Evolutionary conservation across 2,888 invertebrate species (phyloP).

Genomic region (Rhodophaea formosa): DNA sequence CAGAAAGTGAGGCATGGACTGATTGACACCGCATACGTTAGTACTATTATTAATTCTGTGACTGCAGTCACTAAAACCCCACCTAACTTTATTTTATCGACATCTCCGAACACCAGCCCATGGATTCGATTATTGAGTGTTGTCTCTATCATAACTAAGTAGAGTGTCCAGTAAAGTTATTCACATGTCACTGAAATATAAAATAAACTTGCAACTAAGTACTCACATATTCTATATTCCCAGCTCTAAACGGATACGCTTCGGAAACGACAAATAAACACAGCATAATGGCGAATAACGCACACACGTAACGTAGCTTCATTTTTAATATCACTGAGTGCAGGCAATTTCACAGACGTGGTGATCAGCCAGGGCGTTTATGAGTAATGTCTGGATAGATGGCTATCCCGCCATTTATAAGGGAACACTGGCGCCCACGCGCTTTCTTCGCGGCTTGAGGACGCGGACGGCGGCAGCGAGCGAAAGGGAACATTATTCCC

Average conservation of each 20-base stretch:
- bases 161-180: too few species aligned
- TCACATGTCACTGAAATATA: too few species aligned
- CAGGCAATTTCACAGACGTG: constrained; percentile 35
- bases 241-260: constrained; percentile 51
- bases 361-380: constrained; percentile 36
- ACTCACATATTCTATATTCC: constrained; percentile 72
- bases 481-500: neutral
- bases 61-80: too few species aligned
- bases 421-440: constrained; percentile 56
- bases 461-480: constrained; percentile 21
- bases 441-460: constrained; percentile 48
- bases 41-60: too few species aligned
- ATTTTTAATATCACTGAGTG: constrained; percentile 33
- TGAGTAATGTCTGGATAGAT: constrained; percentile 49
- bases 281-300: constrained; percentile 48
- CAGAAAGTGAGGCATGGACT: too few species aligned
- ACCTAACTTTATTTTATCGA: too few species aligned
- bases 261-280: constrained; percentile 45
- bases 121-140: too few species aligned
- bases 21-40: too few species aligned
- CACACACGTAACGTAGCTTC: constrained; percentile 46
- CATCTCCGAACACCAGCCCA: too few species aligned
- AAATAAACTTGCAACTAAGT: neutral
- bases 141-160: too few species aligned
- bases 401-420: constrained; percentile 56